Evolutionary conservation across 2,113 vertebrate species (phyloP).

Genomic region (Polypterus bichir): DNA sequence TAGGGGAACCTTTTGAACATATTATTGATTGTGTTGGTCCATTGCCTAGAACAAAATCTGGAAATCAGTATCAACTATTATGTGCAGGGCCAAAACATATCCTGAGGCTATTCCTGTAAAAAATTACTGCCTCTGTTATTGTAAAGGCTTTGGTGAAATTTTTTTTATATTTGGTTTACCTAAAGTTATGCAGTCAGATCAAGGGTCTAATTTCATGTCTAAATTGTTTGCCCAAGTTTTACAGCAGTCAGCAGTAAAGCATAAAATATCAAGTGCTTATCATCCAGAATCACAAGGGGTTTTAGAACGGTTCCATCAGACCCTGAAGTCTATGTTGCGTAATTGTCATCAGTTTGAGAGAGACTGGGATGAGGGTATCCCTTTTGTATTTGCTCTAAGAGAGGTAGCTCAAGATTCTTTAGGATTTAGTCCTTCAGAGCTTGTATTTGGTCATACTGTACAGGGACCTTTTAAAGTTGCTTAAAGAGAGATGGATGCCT

Average conservation of each 20-base stretch:
- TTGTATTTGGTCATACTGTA: conserved; percentile 14
- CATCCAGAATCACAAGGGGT: neutral
- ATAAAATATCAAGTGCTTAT: no score
- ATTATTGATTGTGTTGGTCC: conserved; percentile 10
- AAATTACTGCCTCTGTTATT: neutral
- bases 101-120: conserved; percentile 9
- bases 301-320: conserved; percentile 6
- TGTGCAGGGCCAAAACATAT: conserved; percentile 7
- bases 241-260: neutral
- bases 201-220: conserved; percentile 8
- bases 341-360: no score
- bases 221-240: conserved; percentile 1
- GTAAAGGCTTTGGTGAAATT: conserved; percentile 7
- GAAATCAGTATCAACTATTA: conserved; percentile 11
- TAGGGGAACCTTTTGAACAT: neutral
- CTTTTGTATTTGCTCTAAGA: no score
- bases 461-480: neutral
- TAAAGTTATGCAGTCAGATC: neutral
- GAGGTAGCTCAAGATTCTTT: no score
- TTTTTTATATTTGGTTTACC: conserved; percentile 8
- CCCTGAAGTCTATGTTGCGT: conserved; percentile 1
- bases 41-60: conserved; percentile 1
- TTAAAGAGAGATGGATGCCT: neutral
- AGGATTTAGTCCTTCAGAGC: no score
- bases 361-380: no score